These are phyloP conservation scores for Ibidorhyncha struthersii DNA, from an alignment of 2,113 vertebrate genomes.

Conservation along the genomic window DNA sequence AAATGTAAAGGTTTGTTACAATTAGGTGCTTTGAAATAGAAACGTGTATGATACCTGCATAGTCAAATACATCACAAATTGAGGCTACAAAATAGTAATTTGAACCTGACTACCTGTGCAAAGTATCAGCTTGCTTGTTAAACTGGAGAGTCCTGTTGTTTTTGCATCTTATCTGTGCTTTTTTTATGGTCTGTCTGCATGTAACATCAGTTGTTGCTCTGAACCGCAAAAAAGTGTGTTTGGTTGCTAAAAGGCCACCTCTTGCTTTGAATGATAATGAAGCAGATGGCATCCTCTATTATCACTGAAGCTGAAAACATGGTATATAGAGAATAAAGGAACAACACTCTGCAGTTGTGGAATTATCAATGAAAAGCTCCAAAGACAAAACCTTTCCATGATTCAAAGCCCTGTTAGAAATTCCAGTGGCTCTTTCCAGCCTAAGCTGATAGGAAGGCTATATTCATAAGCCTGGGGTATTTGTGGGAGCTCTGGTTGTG, in stretches of 20 bases:
- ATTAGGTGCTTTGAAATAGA: not conserved
- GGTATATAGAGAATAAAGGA: not conserved
- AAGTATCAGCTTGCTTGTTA: not conserved
- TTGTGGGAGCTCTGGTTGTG: not conserved
- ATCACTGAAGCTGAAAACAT: not conserved
- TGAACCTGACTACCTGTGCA: not conserved
- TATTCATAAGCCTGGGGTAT: not conserved
- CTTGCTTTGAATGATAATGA: not conserved
- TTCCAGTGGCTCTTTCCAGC: not conserved
- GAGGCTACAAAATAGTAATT: not conserved
- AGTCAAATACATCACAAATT: not conserved
- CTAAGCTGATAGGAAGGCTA: not conserved
- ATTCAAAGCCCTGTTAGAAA: not conserved
- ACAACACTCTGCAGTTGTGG: not conserved
- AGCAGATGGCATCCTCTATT: not conserved
- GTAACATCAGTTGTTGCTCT: not conserved
- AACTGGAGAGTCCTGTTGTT: not conserved
- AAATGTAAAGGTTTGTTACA: not conserved
- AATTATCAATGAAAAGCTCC: not conserved
- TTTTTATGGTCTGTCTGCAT: not conserved
- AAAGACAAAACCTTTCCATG: not conserved
- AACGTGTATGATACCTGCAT: rapidly evolving
- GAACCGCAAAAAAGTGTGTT: not conserved
- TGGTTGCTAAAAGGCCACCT: not conserved
- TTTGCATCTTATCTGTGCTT: not conserved